Percentiles rank a stretch among this genome's conserved stretches.
Evolutionary conservation across 2,888 invertebrate species (phyloP).

Genomic region (Drosophila incognita): DNA sequence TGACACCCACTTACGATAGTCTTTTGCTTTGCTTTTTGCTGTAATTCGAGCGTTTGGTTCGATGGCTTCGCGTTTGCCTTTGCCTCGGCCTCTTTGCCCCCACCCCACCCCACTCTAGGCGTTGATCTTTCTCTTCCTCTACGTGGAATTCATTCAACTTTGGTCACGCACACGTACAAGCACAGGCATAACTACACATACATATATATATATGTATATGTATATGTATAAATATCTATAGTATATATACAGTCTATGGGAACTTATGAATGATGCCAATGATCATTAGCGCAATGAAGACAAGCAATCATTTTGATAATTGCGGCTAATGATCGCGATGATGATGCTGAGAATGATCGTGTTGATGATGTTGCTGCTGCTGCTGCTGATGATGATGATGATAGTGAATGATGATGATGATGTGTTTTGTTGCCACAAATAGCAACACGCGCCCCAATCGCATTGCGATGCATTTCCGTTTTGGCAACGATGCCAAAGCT

Average conservation of each 20-base stretch:
- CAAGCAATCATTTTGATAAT: conserved; percentile 1
- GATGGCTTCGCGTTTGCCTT: conserved; percentile 29
- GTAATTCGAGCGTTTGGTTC: conserved; percentile 48
- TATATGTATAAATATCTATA: not conserved
- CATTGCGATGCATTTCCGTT: conserved; percentile 71
- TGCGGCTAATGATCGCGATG: not conserved
- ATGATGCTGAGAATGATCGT: not conserved
- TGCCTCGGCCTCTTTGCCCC: not conserved
- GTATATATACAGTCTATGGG: conserved; percentile 27
- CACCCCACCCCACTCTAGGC: not conserved
- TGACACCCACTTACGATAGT: not conserved
- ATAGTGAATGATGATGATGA: conserved; percentile 14
- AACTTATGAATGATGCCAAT: conserved; percentile 70
- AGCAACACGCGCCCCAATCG: conserved; percentile 60
- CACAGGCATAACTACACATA: not conserved
- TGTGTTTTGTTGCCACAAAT: conserved; percentile 64
- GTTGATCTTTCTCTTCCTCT: conserved; percentile 23
- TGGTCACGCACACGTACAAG: conserved; percentile 36
- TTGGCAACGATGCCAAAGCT: conserved; percentile 58
- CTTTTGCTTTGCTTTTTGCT: conserved; percentile 18
- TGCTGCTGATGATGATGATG: not conserved
- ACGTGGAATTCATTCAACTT: conserved; percentile 62
- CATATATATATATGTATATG: not conserved
- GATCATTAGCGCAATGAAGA: conserved; percentile 27
- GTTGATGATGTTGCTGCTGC: not conserved